A percentile compares a stretch with the other conserved stretches of the same genome.
These are phyloP conservation scores for Reticulitermes lucifugus DNA, from an alignment of 2,888 invertebrate species.

Conservation along the genomic window DNA sequence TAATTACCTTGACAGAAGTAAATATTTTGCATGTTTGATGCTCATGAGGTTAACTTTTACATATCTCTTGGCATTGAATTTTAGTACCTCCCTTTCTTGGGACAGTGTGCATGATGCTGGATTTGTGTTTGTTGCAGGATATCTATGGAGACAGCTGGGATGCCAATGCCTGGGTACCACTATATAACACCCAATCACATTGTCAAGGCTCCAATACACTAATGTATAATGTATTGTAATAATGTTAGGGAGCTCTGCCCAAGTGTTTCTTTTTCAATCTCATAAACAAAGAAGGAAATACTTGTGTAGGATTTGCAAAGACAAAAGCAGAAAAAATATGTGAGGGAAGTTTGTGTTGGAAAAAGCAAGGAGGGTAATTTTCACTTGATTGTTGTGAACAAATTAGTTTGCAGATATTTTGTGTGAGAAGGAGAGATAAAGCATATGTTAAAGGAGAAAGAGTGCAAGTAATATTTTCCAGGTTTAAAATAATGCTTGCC, in stretches of 20 bases:
- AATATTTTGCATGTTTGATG: no score
- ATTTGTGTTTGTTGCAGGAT: slow-evolving; percentile 75
- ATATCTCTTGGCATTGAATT: background rate
- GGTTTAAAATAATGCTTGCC: slow-evolving; percentile 35
- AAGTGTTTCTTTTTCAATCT: slow-evolving; percentile 25
- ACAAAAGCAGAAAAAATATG: background rate
- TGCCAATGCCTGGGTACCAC: slow-evolving; percentile 91
- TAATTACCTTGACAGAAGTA: background rate
- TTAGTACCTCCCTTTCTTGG: no score
- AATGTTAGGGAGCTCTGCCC: slow-evolving; percentile 37
- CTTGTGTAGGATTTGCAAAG: slow-evolving; percentile 24
- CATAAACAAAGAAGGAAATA: slow-evolving; percentile 37
- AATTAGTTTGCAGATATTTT: background rate
- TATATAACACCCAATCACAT: slow-evolving; percentile 94
- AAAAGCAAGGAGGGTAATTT: slow-evolving; percentile 1
- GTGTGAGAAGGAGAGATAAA: background rate
- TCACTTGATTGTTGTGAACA: background rate
- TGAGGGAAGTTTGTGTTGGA: background rate
- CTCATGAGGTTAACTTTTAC: background rate
- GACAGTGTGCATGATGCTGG: background rate
- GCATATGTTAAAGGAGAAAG: background rate
- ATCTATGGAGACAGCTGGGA: slow-evolving; percentile 94
- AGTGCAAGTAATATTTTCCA: slow-evolving; percentile 33
- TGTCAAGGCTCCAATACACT: slow-evolving; percentile 92
- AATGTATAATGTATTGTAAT: slow-evolving; percentile 60